Base-by-base conservation (phyloP, 2,797 vertebrate species). In the Intellagama lesueurii region DNA sequence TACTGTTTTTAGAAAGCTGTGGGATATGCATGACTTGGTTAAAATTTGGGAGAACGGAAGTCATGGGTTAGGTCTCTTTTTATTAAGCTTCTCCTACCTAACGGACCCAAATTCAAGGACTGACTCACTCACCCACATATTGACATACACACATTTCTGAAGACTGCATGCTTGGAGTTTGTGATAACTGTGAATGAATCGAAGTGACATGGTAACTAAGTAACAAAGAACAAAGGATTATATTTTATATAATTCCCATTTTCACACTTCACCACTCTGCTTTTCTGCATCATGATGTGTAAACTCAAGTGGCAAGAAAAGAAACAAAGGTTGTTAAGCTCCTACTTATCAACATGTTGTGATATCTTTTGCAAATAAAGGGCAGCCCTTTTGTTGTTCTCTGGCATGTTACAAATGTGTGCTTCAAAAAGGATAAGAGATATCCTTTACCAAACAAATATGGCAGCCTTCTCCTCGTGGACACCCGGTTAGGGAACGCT, bases 161-260 rank as follows among this genome's bases (percentile, higher is more conserved):
- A 30, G 0, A 7, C 17, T 22, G 86, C 80, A 70, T 73, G 30
- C 32, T 64, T 76, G 14, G 8, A 22, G 22, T 90, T 89, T 79
- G 81, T 32, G 89, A 47, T 47, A 64, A 83, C 73, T 84, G 75
- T 72, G 30, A 72, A 76, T 60, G 24, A 92, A 2, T 79, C 70
- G 0, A 1, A 35, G 77, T 1, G 69, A 2, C 0, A 0, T 0
- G 87, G 7, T 19, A 44, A 81, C 85, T 80, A 90, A 72, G 73
- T 76, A 85, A 47, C 75, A 35, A 56, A 89, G 81, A 75, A 1
- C 16, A 2, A 86, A 88, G 72, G 69, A 60, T 26, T 17, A 16
- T 52, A 30, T 85, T 26, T 87, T 75, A 81, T 76, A 73, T 80
- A 70, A 72, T 81, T 90, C 78, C 26, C 17, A 81, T 92, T 90